Evolutionary conservation across 2,113 vertebrate genomes (phyloP).

Genomic region (Perca flavescens): DNA sequence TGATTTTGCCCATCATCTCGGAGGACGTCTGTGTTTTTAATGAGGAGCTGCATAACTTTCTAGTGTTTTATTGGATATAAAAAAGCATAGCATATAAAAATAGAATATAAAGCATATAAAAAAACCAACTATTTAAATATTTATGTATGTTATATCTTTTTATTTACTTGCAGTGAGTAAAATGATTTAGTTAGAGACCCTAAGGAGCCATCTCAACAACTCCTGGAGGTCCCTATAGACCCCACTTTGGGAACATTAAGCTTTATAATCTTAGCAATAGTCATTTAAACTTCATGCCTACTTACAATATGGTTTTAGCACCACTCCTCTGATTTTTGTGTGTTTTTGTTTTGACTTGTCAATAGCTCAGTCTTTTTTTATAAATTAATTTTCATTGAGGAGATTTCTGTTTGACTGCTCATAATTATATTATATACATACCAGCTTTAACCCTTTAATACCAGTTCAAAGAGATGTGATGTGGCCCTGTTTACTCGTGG

Average conservation of each 20-base stretch:
- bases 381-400: neutral
- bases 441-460: constrained; percentile 6
- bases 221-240: neutral
- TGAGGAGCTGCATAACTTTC: constrained; percentile 4
- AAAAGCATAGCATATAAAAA: too few species aligned
- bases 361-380: constrained; percentile 2
- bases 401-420: constrained; percentile 9
- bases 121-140: neutral
- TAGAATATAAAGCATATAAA: too few species aligned
- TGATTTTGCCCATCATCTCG: neutral
- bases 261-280: neutral
- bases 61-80: constrained; percentile 7
- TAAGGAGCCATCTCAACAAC: neutral
- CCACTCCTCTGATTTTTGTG: constrained; percentile 20
- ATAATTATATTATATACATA: constrained; percentile 13
- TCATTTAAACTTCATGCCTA: neutral
- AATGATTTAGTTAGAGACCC: neutral
- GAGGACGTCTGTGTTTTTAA: neutral
- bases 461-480: neutral
- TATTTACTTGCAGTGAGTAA: constrained; percentile 26
- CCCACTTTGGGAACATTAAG: neutral
- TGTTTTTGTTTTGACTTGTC: constrained; percentile 32
- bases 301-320: neutral
- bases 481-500: constrained; percentile 26
- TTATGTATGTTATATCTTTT: neutral